Base-by-base conservation (phyloP, 35 echinoderm and acorn worm genomes). In the Acanthaster planci region DNA sequence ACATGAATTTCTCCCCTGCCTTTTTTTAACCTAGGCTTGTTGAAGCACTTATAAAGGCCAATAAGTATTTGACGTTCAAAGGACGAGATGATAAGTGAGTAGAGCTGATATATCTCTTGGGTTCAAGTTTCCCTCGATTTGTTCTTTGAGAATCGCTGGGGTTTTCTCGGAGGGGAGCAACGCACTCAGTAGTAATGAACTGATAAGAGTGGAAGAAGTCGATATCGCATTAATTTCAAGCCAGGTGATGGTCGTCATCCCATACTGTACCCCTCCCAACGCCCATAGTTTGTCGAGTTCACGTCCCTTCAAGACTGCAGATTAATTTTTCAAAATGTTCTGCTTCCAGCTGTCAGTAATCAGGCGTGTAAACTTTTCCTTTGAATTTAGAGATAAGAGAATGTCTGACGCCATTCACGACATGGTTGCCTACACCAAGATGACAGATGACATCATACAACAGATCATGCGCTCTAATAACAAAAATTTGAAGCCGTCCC, bases 21-120 rank as follows among this genome's bases (percentile, higher is more conserved):
- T n/a, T 68, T 34, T 29, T 30, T 68, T 68, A 12, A 68, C 39
- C 76, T 38, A 95, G 93, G 93, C 80, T 91, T 64, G 89, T 95
- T 9, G 93, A 95, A 21, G 93, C 93, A 18, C 85, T 95, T 18
- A 64, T 85, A 17, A 84, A 88, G 39, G 93, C 93, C 2, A 60
- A 95, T 84, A 34, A 78, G 0, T 81, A 95, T 52, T 77, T 88
- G 16, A 39, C 21, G 72, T 34, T 93, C 18, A 34, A 76, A 47
- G 87, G 92, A 79, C n/a, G n/a, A n/a, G n/a, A n/a, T n/a, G n/a
- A n/a, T n/a, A n/a, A n/a, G n/a, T n/a, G n/a, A n/a, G n/a, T n/a
- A n/a, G n/a, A n/a, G n/a, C n/a, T n/a, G n/a, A n/a, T n/a, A n/a
- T n/a, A n/a, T n/a, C n/a, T n/a, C n/a, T n/a, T n/a, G n/a, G n/a